Evolutionary conservation across 2,888 invertebrate species (phyloP).

Genomic region (Molorchus minor): DNA sequence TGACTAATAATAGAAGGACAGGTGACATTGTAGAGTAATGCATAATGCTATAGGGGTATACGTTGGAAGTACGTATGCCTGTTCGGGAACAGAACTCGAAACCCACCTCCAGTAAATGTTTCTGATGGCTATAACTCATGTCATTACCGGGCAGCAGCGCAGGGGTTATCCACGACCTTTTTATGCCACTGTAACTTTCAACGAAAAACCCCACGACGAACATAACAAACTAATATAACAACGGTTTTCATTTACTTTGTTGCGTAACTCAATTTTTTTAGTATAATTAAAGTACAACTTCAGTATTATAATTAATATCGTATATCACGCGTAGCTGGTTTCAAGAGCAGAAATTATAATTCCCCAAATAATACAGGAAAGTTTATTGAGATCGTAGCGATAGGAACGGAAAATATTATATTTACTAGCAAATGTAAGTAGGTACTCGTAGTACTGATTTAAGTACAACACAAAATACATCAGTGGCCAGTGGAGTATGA

Average conservation of each 20-base stretch:
- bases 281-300: too few relatives aligned
- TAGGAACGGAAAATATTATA: too few relatives aligned
- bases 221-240: conserved; percentile 34
- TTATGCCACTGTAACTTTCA: conserved; percentile 45
- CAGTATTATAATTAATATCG: conserved; percentile 5
- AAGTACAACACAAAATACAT: too few relatives aligned
- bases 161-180: conserved; percentile 52
- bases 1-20: conserved; percentile 46
- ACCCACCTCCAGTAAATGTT: conserved; percentile 58
- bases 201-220: conserved; percentile 43
- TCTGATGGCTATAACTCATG: conserved; percentile 61
- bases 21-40: conserved; percentile 49
- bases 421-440: too few relatives aligned
- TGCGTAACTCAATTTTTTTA: conserved; percentile 16
- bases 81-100: conserved; percentile 41
- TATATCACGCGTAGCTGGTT: neutral
- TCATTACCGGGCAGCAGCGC: conserved; percentile 49
- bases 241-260: conserved; percentile 31
- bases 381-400: too few relatives aligned
- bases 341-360: neutral
- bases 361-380: too few relatives aligned
- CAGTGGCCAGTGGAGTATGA: too few relatives aligned
- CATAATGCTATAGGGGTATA: conserved; percentile 42
- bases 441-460: too few relatives aligned
- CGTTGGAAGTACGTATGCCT: conserved; percentile 46